Conservation (phyloP, 2,113 vertebrate species). For the Syngnathus floridae region DNA sequence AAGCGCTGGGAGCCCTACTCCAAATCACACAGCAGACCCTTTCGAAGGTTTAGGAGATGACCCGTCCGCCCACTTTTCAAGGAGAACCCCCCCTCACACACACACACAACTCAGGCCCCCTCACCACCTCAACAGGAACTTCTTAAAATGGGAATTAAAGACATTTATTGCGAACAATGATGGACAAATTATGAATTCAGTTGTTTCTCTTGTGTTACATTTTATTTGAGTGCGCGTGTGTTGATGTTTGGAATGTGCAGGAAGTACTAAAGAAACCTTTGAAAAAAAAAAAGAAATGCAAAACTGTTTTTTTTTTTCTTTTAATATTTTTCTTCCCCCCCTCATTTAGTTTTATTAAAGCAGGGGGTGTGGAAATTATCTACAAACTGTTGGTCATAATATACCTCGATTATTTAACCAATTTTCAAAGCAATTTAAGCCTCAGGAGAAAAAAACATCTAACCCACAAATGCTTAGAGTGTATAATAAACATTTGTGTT, state of each 20-base stretch:
- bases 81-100: constrained; percentile 6
- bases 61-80: constrained; percentile 36
- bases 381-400: too few species aligned
- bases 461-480: neutral
- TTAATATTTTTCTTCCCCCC: neutral
- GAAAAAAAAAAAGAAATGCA: neutral
- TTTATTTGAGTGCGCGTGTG: neutral
- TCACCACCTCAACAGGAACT: constrained; percentile 32
- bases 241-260: neutral
- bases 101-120: constrained; percentile 8
- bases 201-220: constrained; percentile 16
- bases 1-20: constrained; percentile 89
- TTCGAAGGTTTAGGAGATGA: constrained; percentile 74
- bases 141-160: constrained; percentile 15
- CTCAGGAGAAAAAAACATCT: neutral
- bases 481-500: neutral
- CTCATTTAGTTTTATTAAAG: too few species aligned
- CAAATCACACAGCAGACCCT: constrained; percentile 68
- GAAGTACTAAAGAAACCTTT: neutral
- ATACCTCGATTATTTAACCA: neutral
- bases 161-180: constrained; percentile 19
- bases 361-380: too few species aligned
- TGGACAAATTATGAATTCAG: constrained; percentile 6
- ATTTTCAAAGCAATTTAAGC: neutral
- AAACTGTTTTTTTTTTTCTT: neutral